phyloP scores from a whole-genome alignment of 2,113 vertebrate genomes.

The Cathartes aura region DNA sequence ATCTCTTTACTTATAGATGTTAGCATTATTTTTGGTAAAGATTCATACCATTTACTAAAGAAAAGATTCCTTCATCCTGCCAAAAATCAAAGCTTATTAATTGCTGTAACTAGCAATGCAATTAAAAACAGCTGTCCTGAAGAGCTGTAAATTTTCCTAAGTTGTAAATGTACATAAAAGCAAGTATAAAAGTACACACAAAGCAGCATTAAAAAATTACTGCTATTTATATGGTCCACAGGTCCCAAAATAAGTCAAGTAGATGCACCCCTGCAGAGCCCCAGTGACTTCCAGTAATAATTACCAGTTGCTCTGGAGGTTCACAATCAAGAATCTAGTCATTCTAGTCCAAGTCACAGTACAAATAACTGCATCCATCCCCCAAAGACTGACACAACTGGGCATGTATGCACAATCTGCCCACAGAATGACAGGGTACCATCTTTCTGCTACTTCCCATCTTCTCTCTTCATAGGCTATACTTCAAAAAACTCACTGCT shows the following conservation, averaged over 20 bases:
- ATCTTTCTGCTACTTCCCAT: not conserved
- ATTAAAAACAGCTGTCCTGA: not conserved
- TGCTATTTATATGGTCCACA: not conserved
- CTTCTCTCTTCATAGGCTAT: not conserved
- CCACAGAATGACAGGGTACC: not conserved
- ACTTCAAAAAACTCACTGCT: not conserved
- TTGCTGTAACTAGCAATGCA: not conserved
- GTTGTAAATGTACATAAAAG: not conserved
- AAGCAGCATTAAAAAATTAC: not conserved
- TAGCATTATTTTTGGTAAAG: not conserved
- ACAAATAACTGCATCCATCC: not conserved
- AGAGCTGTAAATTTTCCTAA: not conserved
- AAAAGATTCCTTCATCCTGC: not conserved
- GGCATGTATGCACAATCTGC: accelerated
- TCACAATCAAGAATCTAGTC: not conserved
- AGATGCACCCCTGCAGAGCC: not conserved
- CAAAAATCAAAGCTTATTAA: not conserved
- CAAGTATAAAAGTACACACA: not conserved
- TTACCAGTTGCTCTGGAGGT: not conserved
- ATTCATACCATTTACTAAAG: not conserved
- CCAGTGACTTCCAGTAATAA: not conserved
- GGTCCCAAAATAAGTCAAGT: not conserved
- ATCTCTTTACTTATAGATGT: not conserved
- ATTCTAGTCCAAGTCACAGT: not conserved
- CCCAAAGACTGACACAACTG: not conserved